These are phyloP conservation scores for Danaus chrysippus DNA, from an alignment of 2,888 invertebrate genomes.

Conservation along the genomic window DNA sequence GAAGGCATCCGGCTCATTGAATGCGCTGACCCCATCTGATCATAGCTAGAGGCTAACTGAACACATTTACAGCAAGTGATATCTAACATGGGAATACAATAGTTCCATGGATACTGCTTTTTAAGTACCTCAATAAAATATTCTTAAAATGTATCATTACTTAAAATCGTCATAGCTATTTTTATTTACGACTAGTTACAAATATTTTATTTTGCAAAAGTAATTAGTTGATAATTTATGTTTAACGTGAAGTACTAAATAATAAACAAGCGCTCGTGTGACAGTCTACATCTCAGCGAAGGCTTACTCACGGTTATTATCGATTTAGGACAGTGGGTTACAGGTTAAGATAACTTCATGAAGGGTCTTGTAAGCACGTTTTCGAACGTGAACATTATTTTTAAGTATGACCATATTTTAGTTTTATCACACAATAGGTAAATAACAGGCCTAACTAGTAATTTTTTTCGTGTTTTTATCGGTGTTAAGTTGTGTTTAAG, in stretches of 20 bases:
- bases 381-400: neutral
- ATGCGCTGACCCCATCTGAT: constrained; percentile 78
- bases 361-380: neutral
- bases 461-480: neutral
- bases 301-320: constrained; percentile 21
- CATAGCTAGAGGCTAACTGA: constrained; percentile 55
- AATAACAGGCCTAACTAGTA: neutral
- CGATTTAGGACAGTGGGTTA: constrained; percentile 22
- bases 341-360: constrained; percentile 6
- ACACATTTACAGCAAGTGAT: constrained; percentile 54
- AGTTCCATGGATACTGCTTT: constrained; percentile 35
- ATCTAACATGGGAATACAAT: constrained; percentile 42
- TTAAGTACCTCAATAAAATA: constrained; percentile 19
- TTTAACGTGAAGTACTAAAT: too few species aligned
- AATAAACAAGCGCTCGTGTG: neutral
- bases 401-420: neutral
- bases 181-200: too few species aligned
- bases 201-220: too few species aligned
- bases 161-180: too few species aligned
- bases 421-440: neutral
- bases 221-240: too few species aligned
- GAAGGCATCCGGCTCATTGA: constrained; percentile 76
- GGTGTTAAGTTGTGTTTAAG: constrained; percentile 6
- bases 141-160: too few species aligned
- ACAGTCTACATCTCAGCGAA: constrained; percentile 11